These are phyloP conservation scores for Chrysomallon squamiferum DNA, from an alignment of 1,140 invertebrate species.

Conservation along the genomic window DNA sequence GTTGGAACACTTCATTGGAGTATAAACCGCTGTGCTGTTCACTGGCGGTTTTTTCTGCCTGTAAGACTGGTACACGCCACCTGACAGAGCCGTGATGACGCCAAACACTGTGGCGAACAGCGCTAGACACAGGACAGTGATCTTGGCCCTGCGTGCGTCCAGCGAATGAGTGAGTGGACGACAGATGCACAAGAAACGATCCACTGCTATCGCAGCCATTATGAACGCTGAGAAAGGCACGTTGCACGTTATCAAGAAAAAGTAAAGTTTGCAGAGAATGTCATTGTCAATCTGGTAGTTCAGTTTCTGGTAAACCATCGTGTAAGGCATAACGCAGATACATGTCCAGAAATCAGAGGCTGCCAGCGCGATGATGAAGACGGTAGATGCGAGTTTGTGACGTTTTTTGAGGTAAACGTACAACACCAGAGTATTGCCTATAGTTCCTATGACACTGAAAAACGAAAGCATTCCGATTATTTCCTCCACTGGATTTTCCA, in stretches of 20 bases:
- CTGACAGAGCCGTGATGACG: conserved; percentile 40
- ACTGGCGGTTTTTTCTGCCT: not conserved
- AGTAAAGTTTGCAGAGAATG: conserved; percentile 54
- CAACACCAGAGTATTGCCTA: conserved; percentile 60
- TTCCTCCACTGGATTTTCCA: conserved; percentile 11
- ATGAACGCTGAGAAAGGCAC: conserved; percentile 60
- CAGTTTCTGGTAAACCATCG: conserved; percentile 42
- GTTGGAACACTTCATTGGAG: not conserved
- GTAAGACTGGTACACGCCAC: conserved; percentile 35
- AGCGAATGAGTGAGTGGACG: conserved; percentile 55
- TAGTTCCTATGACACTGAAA: conserved; percentile 50
- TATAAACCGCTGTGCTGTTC: not conserved
- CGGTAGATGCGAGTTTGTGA: conserved; percentile 56
- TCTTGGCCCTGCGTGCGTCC: conserved; percentile 49
- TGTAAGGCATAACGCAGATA: conserved; percentile 53
- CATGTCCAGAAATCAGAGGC: conserved; percentile 57
- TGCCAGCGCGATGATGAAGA: conserved; percentile 60
- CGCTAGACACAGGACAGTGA: conserved; percentile 40
- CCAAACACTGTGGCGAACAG: conserved; percentile 42
- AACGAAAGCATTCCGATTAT: conserved; percentile 43
- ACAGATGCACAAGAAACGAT: conserved; percentile 62
- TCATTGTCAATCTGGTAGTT: conserved; percentile 40
- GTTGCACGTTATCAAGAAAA: conserved; percentile 58
- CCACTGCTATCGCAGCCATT: conserved; percentile 63
- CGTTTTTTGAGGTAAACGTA: conserved; percentile 58